Conservation (phyloP, 2,113 vertebrate genomes). For the Esox niger region DNA sequence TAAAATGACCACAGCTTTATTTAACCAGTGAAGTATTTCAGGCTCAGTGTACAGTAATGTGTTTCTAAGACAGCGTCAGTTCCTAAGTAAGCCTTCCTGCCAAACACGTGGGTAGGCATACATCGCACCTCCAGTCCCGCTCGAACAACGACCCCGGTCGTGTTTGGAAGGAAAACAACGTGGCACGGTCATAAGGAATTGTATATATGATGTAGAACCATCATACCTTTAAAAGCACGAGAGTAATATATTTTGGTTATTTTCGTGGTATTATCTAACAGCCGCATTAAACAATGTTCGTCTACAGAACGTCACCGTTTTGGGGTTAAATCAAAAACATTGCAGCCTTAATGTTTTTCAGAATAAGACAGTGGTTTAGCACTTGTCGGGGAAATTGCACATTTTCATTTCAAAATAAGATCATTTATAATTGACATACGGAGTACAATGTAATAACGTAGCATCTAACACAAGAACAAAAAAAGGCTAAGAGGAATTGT, state of each 20-base stretch:
- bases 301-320: no score
- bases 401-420: slow-evolving; percentile 23
- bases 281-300: no score
- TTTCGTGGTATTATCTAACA: background rate
- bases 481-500: background rate
- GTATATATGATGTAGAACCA: no score
- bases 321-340: background rate
- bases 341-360: background rate
- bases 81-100: slow-evolving; percentile 11
- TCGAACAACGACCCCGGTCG: no score
- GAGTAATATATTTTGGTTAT: no score
- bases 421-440: slow-evolving; percentile 11
- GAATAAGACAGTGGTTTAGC: slow-evolving; percentile 30
- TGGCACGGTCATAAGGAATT: no score
- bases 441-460: background rate
- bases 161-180: no score
- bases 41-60: slow-evolving; percentile 30
- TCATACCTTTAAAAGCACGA: no score
- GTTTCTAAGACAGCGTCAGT: slow-evolving; percentile 1
- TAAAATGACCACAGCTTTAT: slow-evolving; percentile 34
- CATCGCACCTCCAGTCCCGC: no score
- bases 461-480: slow-evolving; percentile 1
- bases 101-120: slow-evolving; percentile 1
- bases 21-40: slow-evolving; percentile 20
- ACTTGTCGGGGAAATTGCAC: background rate